Evolutionary conservation across 2,888 invertebrate species (phyloP), one percentile per base, ranked within the genome.

Genomic region (Anaspis maculata): DNA sequence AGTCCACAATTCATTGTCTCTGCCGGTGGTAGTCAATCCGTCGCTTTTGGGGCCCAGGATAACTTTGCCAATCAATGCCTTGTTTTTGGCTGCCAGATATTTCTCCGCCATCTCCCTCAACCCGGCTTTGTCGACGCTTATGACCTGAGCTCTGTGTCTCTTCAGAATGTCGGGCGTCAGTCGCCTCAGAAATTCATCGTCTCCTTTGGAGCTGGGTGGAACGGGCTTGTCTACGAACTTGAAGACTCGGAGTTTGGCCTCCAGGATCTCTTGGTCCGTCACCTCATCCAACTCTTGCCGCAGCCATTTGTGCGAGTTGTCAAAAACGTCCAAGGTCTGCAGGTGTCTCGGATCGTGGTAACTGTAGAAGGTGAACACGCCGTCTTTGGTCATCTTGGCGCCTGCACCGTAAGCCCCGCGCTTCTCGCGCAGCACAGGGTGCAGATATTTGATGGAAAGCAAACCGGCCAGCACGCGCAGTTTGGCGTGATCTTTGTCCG

Each of bases 401-500:
- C 94, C 94, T 2, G 88, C 85, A 0, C 94, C 95, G 61, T 95
- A 96, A 0, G 95, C 95, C 0, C 94, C 92, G 39, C 91, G 90
- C 55, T 88, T 88, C 62, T 95, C 95, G 36, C 95, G 72, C 1
- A 88, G 71, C 42, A 88, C 80, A 0, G 87, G 81, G 57, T 90
- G 81, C 2, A 95, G 68, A 59, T 86, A 94, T 58, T 87, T 84
- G 0, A 85, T 79, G 0, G 84, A 76, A 16, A 94, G 53, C 24
- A 94, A 69, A 53, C 81, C 76, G 0, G 87, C 80, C 2, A 92
- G 63, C 0, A 94, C 77, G 27, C 79, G 68, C 14, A 95, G 61
- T 42, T 77, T 74, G 0, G 90, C 76, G 59, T 77, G 86, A 63
- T 94, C 88, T 0, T 75, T 69, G 59, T 89, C 75, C 0, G 74